These are phyloP conservation scores for Acomys russatus DNA, from an alignment of 2,797 vertebrate species.

Conservation along the genomic window DNA sequence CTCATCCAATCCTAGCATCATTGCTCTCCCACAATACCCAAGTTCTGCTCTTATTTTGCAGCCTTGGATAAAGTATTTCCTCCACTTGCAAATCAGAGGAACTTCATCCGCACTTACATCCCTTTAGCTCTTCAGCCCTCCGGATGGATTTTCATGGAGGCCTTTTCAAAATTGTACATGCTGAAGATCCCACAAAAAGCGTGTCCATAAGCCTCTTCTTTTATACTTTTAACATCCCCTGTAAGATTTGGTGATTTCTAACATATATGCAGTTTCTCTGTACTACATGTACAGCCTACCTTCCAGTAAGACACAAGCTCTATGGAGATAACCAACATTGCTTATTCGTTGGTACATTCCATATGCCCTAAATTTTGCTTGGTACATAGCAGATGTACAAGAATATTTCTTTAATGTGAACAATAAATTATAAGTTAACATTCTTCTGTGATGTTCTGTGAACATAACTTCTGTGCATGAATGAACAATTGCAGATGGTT, in stretches of 20 bases:
- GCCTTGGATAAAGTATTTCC: background rate
- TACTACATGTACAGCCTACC: background rate
- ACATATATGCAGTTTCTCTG: background rate
- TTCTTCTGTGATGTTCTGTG: background rate
- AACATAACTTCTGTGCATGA: background rate
- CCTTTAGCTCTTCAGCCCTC: background rate
- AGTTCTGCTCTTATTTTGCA: background rate
- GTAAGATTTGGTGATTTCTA: background rate
- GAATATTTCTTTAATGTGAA: slow-evolving; percentile 17
- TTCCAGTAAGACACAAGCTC: background rate
- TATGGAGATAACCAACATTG: background rate
- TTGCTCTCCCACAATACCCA: background rate
- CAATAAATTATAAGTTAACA: background rate
- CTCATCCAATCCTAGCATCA: background rate
- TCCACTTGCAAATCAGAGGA: background rate
- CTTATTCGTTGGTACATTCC: background rate
- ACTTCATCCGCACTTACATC: background rate
- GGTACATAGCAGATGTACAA: background rate
- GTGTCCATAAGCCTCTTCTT: background rate
- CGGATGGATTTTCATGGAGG: background rate
- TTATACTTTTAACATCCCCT: background rate
- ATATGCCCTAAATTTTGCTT: background rate
- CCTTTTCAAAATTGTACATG: background rate
- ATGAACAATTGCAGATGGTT: background rate
- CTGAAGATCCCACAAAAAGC: background rate